phyloP scores from a whole-genome alignment of 2,888 invertebrate genomes.

The Endomychus coccineus region DNA sequence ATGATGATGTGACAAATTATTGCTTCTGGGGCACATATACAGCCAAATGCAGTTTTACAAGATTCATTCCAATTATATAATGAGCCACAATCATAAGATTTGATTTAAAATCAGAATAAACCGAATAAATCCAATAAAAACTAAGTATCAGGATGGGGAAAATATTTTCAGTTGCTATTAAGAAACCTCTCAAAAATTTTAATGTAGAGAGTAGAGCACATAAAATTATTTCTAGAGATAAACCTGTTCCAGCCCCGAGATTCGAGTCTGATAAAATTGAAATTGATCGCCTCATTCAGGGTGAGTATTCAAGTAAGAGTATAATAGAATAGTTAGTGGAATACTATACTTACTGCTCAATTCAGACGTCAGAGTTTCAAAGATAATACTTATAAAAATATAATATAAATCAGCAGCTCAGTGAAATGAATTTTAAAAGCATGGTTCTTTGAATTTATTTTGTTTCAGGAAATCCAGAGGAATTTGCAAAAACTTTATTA shows the following conservation, averaged over 20 bases:
- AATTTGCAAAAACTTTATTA: constrained; percentile 53
- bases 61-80: too few species aligned
- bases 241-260: constrained; percentile 59
- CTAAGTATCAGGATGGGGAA: constrained; percentile 57
- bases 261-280: constrained; percentile 55
- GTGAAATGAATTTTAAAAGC: constrained; percentile 6
- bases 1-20: too few species aligned
- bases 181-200: constrained; percentile 56
- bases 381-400: too few species aligned
- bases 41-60: too few species aligned
- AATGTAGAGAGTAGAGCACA: constrained; percentile 73
- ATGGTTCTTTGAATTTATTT: constrained; percentile 2
- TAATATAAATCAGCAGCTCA: too few species aligned
- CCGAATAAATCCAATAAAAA: background rate
- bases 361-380: too few species aligned
- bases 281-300: constrained; percentile 55
- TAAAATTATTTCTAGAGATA: constrained; percentile 57
- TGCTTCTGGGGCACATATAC: too few species aligned
- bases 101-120: background rate
- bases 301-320: constrained; percentile 29
- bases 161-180: constrained; percentile 49
- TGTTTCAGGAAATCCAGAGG: constrained; percentile 52
- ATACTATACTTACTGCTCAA: too few species aligned
- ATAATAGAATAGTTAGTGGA: constrained; percentile 7
- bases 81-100: too few species aligned